phyloP scores from a whole-genome alignment of 53 echinoderm and acorn worm genomes.

The Holothuria leucospilota region DNA sequence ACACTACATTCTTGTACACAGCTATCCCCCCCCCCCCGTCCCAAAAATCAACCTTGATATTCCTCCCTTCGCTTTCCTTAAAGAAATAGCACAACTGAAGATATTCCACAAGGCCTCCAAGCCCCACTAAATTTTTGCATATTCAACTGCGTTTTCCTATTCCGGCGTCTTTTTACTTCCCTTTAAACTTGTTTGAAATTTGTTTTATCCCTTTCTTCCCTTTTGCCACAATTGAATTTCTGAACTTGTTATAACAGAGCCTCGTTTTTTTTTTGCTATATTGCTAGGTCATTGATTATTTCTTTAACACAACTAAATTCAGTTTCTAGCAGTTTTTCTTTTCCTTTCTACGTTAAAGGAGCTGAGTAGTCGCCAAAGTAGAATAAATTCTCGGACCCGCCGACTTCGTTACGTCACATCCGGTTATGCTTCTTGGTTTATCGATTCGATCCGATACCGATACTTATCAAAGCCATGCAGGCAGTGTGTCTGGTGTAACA shows the following conservation, averaged over 20 bases:
- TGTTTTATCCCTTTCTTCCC: neutral
- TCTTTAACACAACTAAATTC: neutral
- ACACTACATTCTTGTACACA: neutral
- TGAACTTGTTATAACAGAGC: neutral
- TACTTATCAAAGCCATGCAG: no score
- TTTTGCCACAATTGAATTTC: neutral
- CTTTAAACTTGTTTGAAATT: neutral
- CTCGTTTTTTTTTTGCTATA: neutral
- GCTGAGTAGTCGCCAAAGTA: no score
- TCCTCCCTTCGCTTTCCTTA: neutral
- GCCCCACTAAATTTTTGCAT: constrained; percentile 12
- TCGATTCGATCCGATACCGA: no score
- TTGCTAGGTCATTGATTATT: neutral
- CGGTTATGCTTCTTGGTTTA: no score
- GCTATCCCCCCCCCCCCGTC: neutral
- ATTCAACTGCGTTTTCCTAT: constrained; percentile 1
- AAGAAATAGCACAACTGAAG: constrained; percentile 2
- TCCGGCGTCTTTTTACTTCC: neutral
- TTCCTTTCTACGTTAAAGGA: no score
- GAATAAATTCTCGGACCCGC: no score
- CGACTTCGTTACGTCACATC: no score
- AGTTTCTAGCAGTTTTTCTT: constrained; percentile 4
- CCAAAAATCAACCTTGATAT: neutral
- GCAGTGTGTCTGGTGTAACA: no score
- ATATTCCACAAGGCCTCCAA: constrained; percentile 7